Conservation (phyloP, 2,113 vertebrate genomes). For the Ascaphus truei region DNA sequence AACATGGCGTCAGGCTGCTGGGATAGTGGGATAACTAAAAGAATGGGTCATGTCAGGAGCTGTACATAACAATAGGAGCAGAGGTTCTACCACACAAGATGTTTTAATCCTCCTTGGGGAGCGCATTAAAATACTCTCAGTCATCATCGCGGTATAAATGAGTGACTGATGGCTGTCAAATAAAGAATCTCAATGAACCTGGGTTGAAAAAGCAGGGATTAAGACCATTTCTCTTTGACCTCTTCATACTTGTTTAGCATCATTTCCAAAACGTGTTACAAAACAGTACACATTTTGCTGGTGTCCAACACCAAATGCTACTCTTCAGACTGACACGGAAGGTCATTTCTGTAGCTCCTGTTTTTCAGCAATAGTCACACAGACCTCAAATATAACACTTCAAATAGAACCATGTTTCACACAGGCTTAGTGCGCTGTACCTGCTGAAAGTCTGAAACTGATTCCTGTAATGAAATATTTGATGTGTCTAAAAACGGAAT, state of each 20-base stretch:
- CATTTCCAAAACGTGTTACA: background rate
- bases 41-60: slow-evolving; percentile 15
- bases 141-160: background rate
- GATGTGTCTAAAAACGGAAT: too few relatives aligned
- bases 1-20: background rate
- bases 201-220: background rate
- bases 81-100: slow-evolving; percentile 23
- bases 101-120: slow-evolving; percentile 20
- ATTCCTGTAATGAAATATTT: too few relatives aligned
- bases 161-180: slow-evolving; percentile 27
- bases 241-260: background rate
- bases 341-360: background rate
- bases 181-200: background rate
- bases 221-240: slow-evolving; percentile 12
- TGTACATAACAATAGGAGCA: background rate
- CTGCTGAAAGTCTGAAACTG: too few relatives aligned
- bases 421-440: too few relatives aligned
- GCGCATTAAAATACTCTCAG: slow-evolving; percentile 25
- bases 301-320: background rate
- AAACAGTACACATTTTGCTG: background rate
- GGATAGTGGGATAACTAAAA: background rate
- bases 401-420: too few relatives aligned
- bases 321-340: background rate
- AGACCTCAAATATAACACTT: background rate
- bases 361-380: background rate